Evolutionary conservation across 1,140 invertebrate genomes (phyloP), one percentile per base, ranked within the genome.

Genomic region (Danaus plexippus): DNA sequence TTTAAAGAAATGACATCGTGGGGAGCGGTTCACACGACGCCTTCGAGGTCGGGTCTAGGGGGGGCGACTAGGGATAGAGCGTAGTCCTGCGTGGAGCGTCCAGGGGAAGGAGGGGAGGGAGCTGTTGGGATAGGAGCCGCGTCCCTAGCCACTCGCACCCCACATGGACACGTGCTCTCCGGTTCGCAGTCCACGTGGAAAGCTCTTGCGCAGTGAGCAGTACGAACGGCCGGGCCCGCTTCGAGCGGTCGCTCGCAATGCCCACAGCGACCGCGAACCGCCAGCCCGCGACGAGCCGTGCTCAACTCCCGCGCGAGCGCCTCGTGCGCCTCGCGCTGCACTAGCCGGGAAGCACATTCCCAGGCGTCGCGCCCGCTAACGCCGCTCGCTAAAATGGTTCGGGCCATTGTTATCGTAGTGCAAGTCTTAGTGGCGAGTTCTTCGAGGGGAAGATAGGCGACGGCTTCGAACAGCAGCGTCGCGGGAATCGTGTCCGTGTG

Each of bases 41-140:
- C 85, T 60, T 87, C 82, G 9, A 87, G 64, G 65, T 87, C 85
- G 1, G 81, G 82, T 43, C 82, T 63, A 6, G 85, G 82, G 9
- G 85, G 85, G 1, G 82, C 80, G 4, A 73, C 70, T 8, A 87
- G 67, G 4, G 57, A 52, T 0, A 87, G 59, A 0, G 63, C 52
- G 58, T 71, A 75, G n/a, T 81, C 76, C n/a, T 42, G 66, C 5
- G 70, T 32, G 22, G 22, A 32, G 22, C 22, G 61, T 8, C 63
- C 48, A 7, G 49, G 9, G 52, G 51, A 11, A 11, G 40, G 12
- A 12, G 42, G 47, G 40, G 47, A 40, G 57, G 50, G 57, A 62
- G 18, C 43, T 57, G 62, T 58, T 15, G 67, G 69, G 47, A 69
- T 18, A 10, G 49, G 11, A 47, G 57, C 11, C 56, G 59, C 32